These are phyloP conservation scores for Achroia grisella DNA, from an alignment of 1,140 invertebrate genomes.

Conservation along the genomic window DNA sequence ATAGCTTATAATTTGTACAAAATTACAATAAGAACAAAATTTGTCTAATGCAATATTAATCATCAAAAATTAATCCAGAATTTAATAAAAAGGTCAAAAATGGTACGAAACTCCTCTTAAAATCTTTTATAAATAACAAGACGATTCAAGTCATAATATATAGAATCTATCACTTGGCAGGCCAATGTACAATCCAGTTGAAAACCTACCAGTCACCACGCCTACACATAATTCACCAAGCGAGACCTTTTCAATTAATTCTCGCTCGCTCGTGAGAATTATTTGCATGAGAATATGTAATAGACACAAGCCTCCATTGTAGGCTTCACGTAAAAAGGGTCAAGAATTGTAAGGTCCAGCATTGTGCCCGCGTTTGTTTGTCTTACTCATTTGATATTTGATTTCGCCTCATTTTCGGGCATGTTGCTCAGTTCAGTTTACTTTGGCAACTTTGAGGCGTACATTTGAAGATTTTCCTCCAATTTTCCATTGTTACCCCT, in stretches of 20 bases:
- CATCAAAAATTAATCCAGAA: too few species aligned
- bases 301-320: slow-evolving; percentile 47
- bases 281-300: slow-evolving; percentile 66
- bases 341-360: slow-evolving; percentile 46
- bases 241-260: slow-evolving; percentile 66
- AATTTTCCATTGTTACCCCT: slow-evolving; percentile 12
- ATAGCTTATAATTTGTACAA: too few species aligned
- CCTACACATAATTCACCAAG: too few species aligned
- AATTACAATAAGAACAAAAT: too few species aligned
- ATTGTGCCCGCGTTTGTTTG: slow-evolving; percentile 49
- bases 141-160: too few species aligned
- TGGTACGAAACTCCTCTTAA: too few species aligned
- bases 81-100: too few species aligned
- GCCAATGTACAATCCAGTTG: too few species aligned
- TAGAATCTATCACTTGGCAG: too few species aligned
- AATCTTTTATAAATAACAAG: too few species aligned
- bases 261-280: slow-evolving; percentile 45
- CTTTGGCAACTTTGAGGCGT: slow-evolving; percentile 11
- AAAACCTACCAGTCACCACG: too few species aligned
- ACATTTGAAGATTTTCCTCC: slow-evolving; percentile 19
- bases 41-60: too few species aligned
- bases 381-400: slow-evolving; percentile 52
- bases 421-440: neutral
- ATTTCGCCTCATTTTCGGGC: slow-evolving; percentile 33
- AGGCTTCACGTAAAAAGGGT: slow-evolving; percentile 53